Percentiles rank a stretch among this genome's conserved stretches.
These are phyloP conservation scores for Luscinia megarhynchos DNA, from an alignment of 2,797 vertebrate genomes.

Conservation along the genomic window DNA sequence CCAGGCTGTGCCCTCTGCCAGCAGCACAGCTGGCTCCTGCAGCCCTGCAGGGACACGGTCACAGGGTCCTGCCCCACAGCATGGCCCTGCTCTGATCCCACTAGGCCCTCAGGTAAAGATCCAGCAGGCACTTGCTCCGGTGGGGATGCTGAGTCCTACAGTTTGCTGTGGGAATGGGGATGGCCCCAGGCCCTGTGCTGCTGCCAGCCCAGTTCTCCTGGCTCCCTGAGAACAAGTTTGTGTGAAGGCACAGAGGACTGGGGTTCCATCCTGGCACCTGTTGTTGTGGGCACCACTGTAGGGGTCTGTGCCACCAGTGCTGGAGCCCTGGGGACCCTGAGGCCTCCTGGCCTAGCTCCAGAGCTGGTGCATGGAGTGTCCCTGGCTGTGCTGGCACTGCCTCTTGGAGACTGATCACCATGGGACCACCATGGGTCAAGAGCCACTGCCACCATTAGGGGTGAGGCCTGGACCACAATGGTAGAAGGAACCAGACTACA, in stretches of 20 bases:
- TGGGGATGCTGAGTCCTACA: neutral
- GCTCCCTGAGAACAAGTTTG: neutral
- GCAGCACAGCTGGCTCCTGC: neutral
- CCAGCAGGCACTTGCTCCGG: neutral
- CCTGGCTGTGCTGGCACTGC: neutral
- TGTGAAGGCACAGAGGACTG: neutral
- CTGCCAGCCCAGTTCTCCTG: neutral
- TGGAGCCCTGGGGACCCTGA: neutral
- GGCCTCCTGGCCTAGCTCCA: neutral
- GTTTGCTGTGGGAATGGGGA: neutral
- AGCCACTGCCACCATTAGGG: neutral
- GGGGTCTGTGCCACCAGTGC: neutral
- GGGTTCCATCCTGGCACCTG: neutral
- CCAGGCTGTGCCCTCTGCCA: accelerated
- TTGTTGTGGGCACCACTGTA: neutral
- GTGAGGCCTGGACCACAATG: neutral
- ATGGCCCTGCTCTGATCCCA: accelerated
- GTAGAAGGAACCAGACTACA: neutral
- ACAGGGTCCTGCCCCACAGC: neutral
- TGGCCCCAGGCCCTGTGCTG: neutral
- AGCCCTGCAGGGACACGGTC: accelerated
- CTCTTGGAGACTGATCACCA: neutral
- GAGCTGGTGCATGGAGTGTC: neutral
- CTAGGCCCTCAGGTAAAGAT: neutral
- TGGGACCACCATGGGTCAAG: neutral